Evolutionary conservation across 1,140 invertebrate genomes (phyloP).

Genomic region (Phortica variegata): DNA sequence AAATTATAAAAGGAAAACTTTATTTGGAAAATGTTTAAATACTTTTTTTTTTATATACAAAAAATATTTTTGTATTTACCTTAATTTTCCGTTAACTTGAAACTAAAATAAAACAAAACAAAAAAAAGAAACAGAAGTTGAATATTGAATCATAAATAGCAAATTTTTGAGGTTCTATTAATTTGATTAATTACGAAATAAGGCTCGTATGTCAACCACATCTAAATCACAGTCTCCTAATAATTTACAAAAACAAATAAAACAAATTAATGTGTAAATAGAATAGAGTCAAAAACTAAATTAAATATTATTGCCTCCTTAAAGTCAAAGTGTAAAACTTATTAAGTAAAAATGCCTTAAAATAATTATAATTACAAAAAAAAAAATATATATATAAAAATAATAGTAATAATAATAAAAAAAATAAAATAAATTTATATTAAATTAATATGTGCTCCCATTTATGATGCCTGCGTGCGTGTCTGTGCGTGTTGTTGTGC

Average conservation of each 20-base stretch:
- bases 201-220: conserved; percentile 41
- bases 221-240: conserved; percentile 54
- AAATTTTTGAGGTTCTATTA: conserved; percentile 30
- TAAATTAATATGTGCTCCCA: conserved; percentile 19
- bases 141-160: no score
- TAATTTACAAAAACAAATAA: conserved; percentile 28
- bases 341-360: no score
- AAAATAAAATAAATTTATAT: conserved; percentile 20
- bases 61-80: no score
- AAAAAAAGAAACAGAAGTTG: no score
- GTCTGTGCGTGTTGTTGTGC: conserved; percentile 2
- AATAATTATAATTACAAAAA: conserved; percentile 5
- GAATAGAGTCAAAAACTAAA: conserved; percentile 35
- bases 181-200: conserved; percentile 30
- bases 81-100: no score
- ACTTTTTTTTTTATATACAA: no score
- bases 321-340: no score
- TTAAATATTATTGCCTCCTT: no score
- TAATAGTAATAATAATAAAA: conserved; percentile 39
- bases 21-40: no score
- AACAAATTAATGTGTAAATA: conserved; percentile 9
- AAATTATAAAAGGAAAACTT: no score
- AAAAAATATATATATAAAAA: conserved; percentile 32
- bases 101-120: no score
- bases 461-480: conserved; percentile 16